Evolutionary conservation across 2,113 vertebrate genomes (phyloP).

Genomic region (Cercocebus atys): DNA sequence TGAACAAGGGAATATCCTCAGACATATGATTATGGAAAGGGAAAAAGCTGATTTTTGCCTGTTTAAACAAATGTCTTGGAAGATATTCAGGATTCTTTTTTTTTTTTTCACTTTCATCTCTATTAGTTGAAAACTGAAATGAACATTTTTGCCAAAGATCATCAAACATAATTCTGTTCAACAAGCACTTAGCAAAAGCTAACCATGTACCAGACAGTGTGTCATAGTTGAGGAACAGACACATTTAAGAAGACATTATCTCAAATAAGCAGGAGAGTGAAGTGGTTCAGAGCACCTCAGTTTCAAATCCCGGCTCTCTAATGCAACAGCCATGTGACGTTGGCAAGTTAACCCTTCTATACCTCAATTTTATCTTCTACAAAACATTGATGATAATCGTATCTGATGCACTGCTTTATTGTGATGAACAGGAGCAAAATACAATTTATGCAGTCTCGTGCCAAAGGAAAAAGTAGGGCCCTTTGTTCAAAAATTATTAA

Average conservation of each 20-base stretch:
- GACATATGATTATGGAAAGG: conserved; percentile 16
- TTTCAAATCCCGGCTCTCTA: background rate
- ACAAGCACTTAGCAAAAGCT: background rate
- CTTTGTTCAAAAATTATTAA: background rate
- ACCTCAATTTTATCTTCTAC: background rate
- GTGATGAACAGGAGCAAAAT: background rate
- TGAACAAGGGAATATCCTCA: background rate
- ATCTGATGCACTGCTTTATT: background rate
- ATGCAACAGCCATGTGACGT: rapidly evolving
- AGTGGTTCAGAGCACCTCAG: background rate
- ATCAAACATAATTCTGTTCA: conserved; percentile 15
- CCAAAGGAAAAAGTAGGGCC: background rate
- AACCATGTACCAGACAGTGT: background rate
- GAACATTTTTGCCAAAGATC: conserved; percentile 32
- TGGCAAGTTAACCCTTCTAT: background rate
- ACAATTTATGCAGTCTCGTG: background rate
- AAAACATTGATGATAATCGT: background rate
- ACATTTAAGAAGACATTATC: background rate
- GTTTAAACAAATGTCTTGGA: conserved; percentile 38
- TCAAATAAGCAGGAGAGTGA: background rate
- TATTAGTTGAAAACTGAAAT: conserved; percentile 29
- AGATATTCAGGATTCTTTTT: conserved; percentile 18
- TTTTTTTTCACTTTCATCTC: conserved; percentile 5
- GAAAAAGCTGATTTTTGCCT: background rate
- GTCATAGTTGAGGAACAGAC: background rate